Evolutionary conservation across 2,888 invertebrate genomes (phyloP).

Genomic region (Trypoxylon attenuatum): DNA sequence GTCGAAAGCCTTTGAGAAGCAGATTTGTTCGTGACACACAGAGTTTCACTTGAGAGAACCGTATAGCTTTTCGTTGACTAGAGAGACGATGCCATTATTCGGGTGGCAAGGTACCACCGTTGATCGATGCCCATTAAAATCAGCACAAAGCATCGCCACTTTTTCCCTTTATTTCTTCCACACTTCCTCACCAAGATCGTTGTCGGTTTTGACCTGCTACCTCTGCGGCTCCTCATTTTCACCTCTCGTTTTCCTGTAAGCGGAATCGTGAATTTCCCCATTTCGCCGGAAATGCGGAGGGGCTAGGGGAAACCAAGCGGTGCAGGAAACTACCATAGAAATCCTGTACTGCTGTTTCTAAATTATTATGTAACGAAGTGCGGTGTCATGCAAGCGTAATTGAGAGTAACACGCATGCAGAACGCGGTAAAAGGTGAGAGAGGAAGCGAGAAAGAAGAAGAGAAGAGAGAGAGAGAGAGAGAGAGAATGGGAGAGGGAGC

Average conservation of each 20-base stretch:
- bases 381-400: constrained; percentile 40
- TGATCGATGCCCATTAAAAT: constrained; percentile 1
- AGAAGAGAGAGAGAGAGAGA: not conserved
- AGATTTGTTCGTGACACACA: too few species aligned
- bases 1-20: too few species aligned
- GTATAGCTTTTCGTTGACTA: not conserved
- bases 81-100: too few species aligned
- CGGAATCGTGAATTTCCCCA: too few species aligned
- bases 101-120: not conserved
- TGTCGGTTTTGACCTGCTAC: too few species aligned
- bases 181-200: too few species aligned
- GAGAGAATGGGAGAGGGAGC: not conserved
- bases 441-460: not conserved
- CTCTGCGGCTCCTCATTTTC: too few species aligned
- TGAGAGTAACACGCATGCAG: constrained; percentile 24
- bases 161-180: too few species aligned
- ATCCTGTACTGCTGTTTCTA: constrained; percentile 22
- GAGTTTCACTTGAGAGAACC: too few species aligned
- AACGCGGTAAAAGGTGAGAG: not conserved
- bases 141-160: not conserved
- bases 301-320: too few species aligned
- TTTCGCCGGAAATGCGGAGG: not conserved
- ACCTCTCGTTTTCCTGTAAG: too few species aligned
- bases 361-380: constrained; percentile 48
- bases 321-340: constrained; percentile 9